Conservation (phyloP, 2,888 invertebrate genomes). For the Agrenia bidenticulata region DNA sequence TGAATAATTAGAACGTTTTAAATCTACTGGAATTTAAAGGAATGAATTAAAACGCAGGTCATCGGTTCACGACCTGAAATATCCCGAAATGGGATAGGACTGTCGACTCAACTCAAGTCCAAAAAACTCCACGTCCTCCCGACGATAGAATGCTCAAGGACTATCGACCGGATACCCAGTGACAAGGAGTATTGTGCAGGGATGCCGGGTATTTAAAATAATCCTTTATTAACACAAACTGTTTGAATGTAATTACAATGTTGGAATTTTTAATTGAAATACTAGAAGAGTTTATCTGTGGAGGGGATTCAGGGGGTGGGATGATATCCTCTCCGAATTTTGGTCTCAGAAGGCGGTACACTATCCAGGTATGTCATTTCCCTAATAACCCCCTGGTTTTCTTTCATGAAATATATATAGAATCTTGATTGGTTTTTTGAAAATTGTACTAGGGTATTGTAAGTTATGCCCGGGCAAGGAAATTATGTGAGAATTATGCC, state of each 20-base stretch:
- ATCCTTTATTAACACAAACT: neutral
- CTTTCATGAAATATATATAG: neutral
- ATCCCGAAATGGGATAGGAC: conserved; percentile 18
- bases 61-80: conserved; percentile 34
- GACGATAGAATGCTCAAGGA: conserved; percentile 29
- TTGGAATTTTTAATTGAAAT: neutral
- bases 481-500: conserved; percentile 37
- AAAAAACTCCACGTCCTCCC: conserved; percentile 35
- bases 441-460: conserved; percentile 22
- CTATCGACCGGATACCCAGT: conserved; percentile 29
- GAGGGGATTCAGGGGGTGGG: conserved; percentile 24
- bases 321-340: conserved; percentile 28
- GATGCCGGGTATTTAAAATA: conserved; percentile 21
- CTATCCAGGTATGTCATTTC: conserved; percentile 24
- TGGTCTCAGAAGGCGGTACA: conserved; percentile 28
- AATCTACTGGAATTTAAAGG: too few relatives aligned
- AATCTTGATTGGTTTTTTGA: too few relatives aligned
- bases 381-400: neutral
- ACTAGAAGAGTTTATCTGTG: conserved; percentile 4
- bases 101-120: conserved; percentile 31
- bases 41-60: conserved; percentile 18
- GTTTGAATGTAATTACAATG: neutral
- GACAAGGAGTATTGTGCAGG: conserved; percentile 39
- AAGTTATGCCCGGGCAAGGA: conserved; percentile 33
- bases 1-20: neutral